Base-by-base conservation (phyloP, 2,797 vertebrate species). In the Sarcoramphus papa region DNA sequence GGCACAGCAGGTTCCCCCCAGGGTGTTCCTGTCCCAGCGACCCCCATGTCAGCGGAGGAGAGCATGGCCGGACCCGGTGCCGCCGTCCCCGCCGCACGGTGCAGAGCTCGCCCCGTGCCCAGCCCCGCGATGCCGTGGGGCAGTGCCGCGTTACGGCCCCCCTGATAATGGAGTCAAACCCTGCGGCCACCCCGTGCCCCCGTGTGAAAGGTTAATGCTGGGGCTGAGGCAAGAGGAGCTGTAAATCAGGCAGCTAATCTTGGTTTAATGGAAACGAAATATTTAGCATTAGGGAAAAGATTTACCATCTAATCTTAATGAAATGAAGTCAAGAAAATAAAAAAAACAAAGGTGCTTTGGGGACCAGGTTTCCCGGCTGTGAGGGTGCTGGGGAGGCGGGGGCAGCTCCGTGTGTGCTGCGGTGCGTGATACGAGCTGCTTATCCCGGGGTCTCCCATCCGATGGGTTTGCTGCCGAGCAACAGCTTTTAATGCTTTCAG, bases 251-350 rank as follows among this genome's bases (percentile, higher is more conserved):
- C 86, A 82, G 80, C 95, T 95, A 35, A 93, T 92, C 94, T 91
- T 16, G 15, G 21, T 92, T 96, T 96, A 92, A 92, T 95, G 83
- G 59, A 90, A 97, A 95, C 85, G 75, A 91, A 96, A 94, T 88
- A 84, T 93, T 95, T 86, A 93, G 84, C 90, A n/a, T 88, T 62
- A 63, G 40, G 59, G 83, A 83, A 83, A 95, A 92, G 96, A 95
- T 96, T 97, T 97, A 78, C 78, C 0, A 0, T 75, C 80, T 96
- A 86, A 95, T 91, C 96, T 91, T 78, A 73, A 91, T 87, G 92
- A 96, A 96, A 96, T 84, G 85, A 88, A 97, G 91, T 48, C 77
- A 70, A 53, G 79, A 33, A 69, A 88, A 92, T 25, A 33, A 28
- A 25, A 33, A 60, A 45, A 19, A 22, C 84, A 88, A 51, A 74